Evolutionary conservation across 2,113 vertebrate species (phyloP), one percentile per base, ranked within the genome.

Genomic region (Calyptomena viridis): DNA sequence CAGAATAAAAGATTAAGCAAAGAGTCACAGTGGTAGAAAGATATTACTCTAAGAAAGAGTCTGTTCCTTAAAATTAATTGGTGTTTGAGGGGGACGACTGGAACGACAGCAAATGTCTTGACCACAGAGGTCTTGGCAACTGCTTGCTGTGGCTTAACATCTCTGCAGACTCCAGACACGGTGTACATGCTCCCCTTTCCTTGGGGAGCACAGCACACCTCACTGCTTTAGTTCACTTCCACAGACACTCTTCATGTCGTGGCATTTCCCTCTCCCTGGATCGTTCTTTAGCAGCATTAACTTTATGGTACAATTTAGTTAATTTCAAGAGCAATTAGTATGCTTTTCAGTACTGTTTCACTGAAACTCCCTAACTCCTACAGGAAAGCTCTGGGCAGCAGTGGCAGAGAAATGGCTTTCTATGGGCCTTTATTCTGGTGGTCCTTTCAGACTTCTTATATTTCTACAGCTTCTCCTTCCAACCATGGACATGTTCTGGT

Each of bases 171-270:
- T 76, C 27, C 6, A 6, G 58, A 31, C 10, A 2, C 16, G 1
- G 6, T 19, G 63, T 53, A 25, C 24, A 1, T 35, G 18, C 58
- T 78, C 21, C 25, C 8, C 52, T 77, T 47, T 53, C n/a, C 46
- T 53, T 6, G 4, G 44, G 71, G 6, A n/a, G 25, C 40, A 7
- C 39, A 59, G 24, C 0, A 0, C 59, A 31, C 55, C 33, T 13
- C 40, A 4, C 7, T 44, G 14, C 53, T 79, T 37, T 50, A 33
- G 21, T 75, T 75, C 0, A 0, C 30, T 47, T 52, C 10, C 47
- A 42, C 37, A 27, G 8, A 22, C 15, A 4, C 35, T 50, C 58
- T 33, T 27, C 30, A 27, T 52, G 17, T 63, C 40, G 46, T 77
- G 76, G 17, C 30, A n/a, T 39, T 71, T 75, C 13, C 39, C 14